A percentile compares a stretch with the other conserved stretches of the same genome.
Conservation (phyloP, 2,797 vertebrate species). For the Pipistrellus pipistrellus region DNA sequence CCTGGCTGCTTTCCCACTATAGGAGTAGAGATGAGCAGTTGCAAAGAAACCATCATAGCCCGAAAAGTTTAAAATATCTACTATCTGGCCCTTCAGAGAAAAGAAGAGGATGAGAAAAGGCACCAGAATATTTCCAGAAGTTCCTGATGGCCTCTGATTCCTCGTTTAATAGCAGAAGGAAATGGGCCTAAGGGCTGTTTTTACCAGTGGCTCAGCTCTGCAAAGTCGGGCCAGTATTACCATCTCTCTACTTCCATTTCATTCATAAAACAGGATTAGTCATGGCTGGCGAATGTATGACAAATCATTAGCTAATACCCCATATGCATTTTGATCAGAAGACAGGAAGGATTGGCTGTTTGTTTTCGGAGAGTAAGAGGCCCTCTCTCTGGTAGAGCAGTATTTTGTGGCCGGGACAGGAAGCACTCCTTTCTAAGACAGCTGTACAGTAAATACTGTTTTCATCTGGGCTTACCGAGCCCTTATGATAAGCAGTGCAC, state of each 20-base stretch:
- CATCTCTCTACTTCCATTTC: neutral
- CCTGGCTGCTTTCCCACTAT: neutral
- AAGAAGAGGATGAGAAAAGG: neutral
- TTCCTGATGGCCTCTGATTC: neutral
- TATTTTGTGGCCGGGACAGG: neutral
- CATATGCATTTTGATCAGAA: neutral
- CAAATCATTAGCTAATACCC: neutral
- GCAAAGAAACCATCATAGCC: neutral
- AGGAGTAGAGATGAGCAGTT: neutral
- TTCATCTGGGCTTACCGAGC: neutral
- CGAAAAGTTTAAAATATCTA: neutral
- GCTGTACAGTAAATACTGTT: neutral
- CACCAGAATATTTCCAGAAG: neutral
- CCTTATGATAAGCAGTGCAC: neutral
- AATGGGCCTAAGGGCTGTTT: neutral
- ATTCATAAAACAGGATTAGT: slow-evolving; percentile 54
- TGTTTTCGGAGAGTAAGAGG: neutral
- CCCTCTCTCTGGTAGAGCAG: neutral
- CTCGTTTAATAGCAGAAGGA: neutral
- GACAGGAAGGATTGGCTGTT: neutral
- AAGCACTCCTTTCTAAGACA: neutral
- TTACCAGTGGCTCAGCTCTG: neutral
- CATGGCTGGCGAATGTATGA: neutral
- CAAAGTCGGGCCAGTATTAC: neutral
- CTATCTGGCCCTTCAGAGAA: neutral